A percentile compares a stretch with the other conserved stretches of the same genome.
These are phyloP conservation scores for Stenotaenia linearis DNA, from an alignment of 2,888 invertebrate species.

Conservation along the genomic window DNA sequence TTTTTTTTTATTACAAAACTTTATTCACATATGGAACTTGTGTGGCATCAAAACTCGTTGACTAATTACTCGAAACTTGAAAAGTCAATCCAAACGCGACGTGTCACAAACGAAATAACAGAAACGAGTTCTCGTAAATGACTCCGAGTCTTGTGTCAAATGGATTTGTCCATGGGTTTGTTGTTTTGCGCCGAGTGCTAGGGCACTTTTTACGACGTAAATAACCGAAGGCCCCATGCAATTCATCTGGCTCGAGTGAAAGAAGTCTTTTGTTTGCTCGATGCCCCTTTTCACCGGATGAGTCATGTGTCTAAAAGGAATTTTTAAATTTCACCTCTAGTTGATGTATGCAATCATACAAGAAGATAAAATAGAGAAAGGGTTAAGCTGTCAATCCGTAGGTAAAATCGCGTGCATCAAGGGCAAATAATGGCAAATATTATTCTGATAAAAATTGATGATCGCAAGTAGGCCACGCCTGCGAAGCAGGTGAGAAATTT, in stretches of 20 bases:
- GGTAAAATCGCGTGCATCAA: background rate
- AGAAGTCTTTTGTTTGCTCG: background rate
- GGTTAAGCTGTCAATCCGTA: background rate
- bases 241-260: conserved; percentile 8
- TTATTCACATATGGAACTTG: background rate
- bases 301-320: background rate
- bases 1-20: background rate
- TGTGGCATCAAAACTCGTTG: background rate
- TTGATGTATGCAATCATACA: background rate
- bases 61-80: background rate
- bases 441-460: background rate
- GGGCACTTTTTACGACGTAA: background rate
- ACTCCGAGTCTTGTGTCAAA: background rate
- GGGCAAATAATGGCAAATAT: background rate
- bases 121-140: background rate
- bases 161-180: background rate
- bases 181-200: background rate
- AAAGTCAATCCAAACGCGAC: background rate
- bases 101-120: background rate
- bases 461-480: background rate
- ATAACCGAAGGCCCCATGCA: background rate
- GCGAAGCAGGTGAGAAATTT: background rate
- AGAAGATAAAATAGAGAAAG: background rate
- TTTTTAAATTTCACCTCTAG: background rate
- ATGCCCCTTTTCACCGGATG: background rate